Evolutionary conservation across 2,888 invertebrate genomes (phyloP).

Genomic region (Lochmaea capreae): DNA sequence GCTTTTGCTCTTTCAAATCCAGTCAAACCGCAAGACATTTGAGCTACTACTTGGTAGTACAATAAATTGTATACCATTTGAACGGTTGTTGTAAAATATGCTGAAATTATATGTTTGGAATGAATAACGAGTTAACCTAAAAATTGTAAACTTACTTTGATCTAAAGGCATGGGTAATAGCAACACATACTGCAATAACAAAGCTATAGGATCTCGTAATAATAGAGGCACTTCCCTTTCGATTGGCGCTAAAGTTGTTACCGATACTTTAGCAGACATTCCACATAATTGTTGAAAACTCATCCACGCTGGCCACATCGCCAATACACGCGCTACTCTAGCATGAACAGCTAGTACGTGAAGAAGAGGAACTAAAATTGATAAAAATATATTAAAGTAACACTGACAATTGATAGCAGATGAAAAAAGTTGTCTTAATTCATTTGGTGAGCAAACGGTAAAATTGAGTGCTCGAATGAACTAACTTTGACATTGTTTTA

Average conservation of each 20-base stretch:
- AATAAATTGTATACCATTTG: constrained; percentile 89
- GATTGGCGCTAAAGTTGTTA: constrained; percentile 62
- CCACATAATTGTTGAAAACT: constrained; percentile 69
- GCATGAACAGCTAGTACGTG: constrained; percentile 90
- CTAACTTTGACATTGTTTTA: no score
- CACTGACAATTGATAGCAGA: no score
- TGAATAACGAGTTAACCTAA: neutral
- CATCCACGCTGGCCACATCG: constrained; percentile 71
- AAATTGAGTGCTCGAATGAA: no score
- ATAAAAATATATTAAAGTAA: neutral
- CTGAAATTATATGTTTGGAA: constrained; percentile 67
- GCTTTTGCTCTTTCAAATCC: constrained; percentile 72
- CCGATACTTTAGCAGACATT: constrained; percentile 57
- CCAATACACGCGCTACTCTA: constrained; percentile 75
- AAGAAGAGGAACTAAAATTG: constrained; percentile 80
- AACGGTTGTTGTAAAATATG: constrained; percentile 89
- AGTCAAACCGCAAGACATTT: constrained; percentile 78
- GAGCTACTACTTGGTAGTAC: constrained; percentile 89
- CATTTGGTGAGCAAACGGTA: no score
- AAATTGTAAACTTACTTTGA: constrained; percentile 74
- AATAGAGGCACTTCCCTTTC: constrained; percentile 83
- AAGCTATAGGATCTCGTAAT: constrained; percentile 85
- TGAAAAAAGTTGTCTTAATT: no score
- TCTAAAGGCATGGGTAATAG: constrained; percentile 87
- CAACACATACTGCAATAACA: constrained; percentile 88